Evolutionary conservation across 2,797 vertebrate genomes (phyloP).

Genomic region (Lithobates pipiens): DNA sequence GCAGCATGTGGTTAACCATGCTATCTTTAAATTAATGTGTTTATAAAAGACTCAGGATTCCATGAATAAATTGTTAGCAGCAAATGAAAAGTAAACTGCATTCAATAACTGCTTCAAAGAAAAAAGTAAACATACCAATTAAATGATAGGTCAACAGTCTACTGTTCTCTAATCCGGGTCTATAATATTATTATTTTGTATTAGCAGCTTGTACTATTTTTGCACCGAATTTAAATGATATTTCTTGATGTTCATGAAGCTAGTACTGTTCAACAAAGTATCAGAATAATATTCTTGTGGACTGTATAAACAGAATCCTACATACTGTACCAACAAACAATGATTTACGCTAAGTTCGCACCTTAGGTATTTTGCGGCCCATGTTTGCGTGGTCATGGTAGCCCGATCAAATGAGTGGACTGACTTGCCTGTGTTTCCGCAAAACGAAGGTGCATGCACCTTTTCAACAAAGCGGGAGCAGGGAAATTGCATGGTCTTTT

Average conservation of each 20-base stretch:
- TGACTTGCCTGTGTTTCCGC: no score
- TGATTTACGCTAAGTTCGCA: no score
- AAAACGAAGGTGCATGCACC: no score
- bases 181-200: not conserved
- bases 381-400: no score
- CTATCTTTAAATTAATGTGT: not conserved
- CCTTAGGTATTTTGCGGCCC: no score
- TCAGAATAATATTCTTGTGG: not conserved
- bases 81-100: not conserved
- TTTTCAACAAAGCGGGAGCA: no score
- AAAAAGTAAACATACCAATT: not conserved
- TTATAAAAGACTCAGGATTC: not conserved
- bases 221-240: not conserved
- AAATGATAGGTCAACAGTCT: not conserved
- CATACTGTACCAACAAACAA: no score
- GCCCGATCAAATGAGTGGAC: no score
- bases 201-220: not conserved
- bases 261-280: no score
- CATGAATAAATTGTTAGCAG: not conserved
- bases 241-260: not conserved
- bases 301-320: not conserved
- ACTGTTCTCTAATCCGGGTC: not conserved
- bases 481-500: no score
- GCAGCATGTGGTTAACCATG: not conserved
- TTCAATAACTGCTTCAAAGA: not conserved